phyloP scores from a whole-genome alignment of 1,140 invertebrate genomes.

The Pararge aegeria region DNA sequence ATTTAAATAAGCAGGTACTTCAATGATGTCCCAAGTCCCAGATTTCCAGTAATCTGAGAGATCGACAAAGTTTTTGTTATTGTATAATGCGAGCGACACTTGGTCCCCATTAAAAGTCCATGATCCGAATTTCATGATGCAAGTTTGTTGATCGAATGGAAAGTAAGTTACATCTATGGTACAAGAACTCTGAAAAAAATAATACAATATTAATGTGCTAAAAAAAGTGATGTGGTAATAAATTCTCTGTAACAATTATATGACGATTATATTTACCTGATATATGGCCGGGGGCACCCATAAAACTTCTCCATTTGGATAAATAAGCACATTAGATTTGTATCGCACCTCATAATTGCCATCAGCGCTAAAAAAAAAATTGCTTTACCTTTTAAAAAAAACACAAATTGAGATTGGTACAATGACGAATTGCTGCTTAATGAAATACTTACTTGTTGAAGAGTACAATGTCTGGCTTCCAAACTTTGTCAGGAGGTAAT shows the following conservation, averaged over 20 bases:
- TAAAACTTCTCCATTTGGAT: slow-evolving; percentile 93
- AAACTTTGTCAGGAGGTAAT: slow-evolving; percentile 98
- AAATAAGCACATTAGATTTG: slow-evolving; percentile 98
- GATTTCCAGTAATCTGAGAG: slow-evolving; percentile 98
- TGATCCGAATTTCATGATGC: slow-evolving; percentile 99
- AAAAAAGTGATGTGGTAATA: too few relatives aligned
- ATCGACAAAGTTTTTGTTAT: slow-evolving; percentile 97
- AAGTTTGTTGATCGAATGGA: slow-evolving; percentile 99
- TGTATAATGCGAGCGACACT: slow-evolving; percentile 95
- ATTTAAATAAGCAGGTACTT: slow-evolving; percentile 96
- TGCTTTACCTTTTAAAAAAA: neutral
- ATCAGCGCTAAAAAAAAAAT: slow-evolving; percentile 88
- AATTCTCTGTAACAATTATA: neutral
- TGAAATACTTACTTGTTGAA: slow-evolving; percentile 96
- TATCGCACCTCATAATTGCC: slow-evolving; percentile 98
- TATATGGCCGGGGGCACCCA: slow-evolving; percentile 99
- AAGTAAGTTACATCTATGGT: slow-evolving; percentile 99
- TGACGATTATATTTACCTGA: slow-evolving; percentile 78
- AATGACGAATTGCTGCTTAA: neutral
- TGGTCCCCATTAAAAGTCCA: slow-evolving; percentile 99
- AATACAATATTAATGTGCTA: neutral
- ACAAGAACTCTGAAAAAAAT: slow-evolving; percentile 92
- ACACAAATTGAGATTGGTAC: too few relatives aligned
- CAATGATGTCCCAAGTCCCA: slow-evolving; percentile 99
- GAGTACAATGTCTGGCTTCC: slow-evolving; percentile 99